Conservation (phyloP, 2,888 invertebrate species). For the Papilio elwesi region DNA sequence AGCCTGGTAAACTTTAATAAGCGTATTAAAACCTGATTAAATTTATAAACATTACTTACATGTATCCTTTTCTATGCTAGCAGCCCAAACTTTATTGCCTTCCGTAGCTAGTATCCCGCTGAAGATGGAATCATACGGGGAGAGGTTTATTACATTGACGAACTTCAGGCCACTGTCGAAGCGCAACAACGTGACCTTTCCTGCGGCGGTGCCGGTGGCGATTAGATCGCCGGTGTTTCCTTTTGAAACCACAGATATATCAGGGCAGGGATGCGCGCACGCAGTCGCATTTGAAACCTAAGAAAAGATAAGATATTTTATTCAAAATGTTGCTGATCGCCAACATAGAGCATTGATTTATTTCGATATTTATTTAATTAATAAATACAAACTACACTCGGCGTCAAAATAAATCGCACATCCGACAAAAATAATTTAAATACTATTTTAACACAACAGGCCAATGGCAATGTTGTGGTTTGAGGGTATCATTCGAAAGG, state of each 20-base stretch:
- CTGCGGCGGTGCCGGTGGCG: conserved; percentile 84
- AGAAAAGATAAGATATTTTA: neutral
- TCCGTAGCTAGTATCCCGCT: conserved; percentile 75
- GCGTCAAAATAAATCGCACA: too few relatives aligned
- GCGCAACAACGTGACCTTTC: conserved; percentile 92
- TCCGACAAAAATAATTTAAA: too few relatives aligned
- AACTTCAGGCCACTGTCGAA: conserved; percentile 90
- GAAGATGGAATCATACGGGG: conserved; percentile 79
- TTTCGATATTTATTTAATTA: too few relatives aligned
- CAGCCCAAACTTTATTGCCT: conserved; percentile 76
- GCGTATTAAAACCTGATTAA: neutral
- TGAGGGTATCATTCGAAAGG: too few relatives aligned
- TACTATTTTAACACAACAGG: too few relatives aligned
- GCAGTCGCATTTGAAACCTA: conserved; percentile 91
- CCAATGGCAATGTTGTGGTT: too few relatives aligned
- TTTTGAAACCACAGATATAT: conserved; percentile 84
- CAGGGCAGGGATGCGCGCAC: conserved; percentile 86
- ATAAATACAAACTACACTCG: too few relatives aligned
- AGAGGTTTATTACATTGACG: conserved; percentile 84
- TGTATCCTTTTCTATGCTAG: conserved; percentile 75
- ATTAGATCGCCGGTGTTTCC: conserved; percentile 85
- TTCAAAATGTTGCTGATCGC: too few relatives aligned
- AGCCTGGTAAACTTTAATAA: too few relatives aligned
- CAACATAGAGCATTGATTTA: too few relatives aligned
- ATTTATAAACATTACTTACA: conserved; percentile 61